phyloP scores from a whole-genome alignment of 2,797 vertebrate genomes.

The Geotrypetes seraphini region DNA sequence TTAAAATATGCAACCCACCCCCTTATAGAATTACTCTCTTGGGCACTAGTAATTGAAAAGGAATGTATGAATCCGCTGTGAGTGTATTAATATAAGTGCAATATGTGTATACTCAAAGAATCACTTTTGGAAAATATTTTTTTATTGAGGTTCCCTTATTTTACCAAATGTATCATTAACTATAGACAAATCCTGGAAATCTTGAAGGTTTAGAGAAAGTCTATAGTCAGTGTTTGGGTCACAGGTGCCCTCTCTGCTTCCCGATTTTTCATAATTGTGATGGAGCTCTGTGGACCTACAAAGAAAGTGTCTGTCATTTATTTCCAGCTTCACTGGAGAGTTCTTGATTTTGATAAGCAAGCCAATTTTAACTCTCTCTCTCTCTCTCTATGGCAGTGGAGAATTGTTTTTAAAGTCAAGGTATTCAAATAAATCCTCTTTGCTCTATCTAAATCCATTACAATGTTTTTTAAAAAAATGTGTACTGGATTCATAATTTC shows the following conservation, averaged over 20 bases:
- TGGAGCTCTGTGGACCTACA: slow-evolving; percentile 10
- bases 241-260: slow-evolving; percentile 18
- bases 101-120: slow-evolving; percentile 29
- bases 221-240: slow-evolving; percentile 5
- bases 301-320: slow-evolving; percentile 1
- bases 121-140: slow-evolving; percentile 33
- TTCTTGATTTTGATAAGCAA: slow-evolving; percentile 31
- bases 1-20: too few relatives aligned
- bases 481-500: slow-evolving; percentile 6
- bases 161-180: slow-evolving; percentile 19
- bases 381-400: too few relatives aligned
- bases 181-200: slow-evolving; percentile 22
- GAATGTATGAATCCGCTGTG: slow-evolving; percentile 29
- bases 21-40: too few relatives aligned
- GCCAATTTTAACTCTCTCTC: slow-evolving; percentile 25
- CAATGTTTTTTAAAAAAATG: too few relatives aligned
- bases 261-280: slow-evolving; percentile 20
- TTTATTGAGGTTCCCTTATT: slow-evolving; percentile 10
- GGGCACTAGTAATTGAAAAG: slow-evolving; percentile 19
- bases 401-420: too few relatives aligned
- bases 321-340: slow-evolving; percentile 16
- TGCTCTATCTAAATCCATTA: too few relatives aligned
- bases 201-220: slow-evolving; percentile 33
- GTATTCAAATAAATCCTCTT: too few relatives aligned
- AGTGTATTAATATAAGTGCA: slow-evolving; percentile 39